These are phyloP conservation scores for Punctoribates punctum DNA, from an alignment of 2,888 invertebrate genomes.

Conservation along the genomic window DNA sequence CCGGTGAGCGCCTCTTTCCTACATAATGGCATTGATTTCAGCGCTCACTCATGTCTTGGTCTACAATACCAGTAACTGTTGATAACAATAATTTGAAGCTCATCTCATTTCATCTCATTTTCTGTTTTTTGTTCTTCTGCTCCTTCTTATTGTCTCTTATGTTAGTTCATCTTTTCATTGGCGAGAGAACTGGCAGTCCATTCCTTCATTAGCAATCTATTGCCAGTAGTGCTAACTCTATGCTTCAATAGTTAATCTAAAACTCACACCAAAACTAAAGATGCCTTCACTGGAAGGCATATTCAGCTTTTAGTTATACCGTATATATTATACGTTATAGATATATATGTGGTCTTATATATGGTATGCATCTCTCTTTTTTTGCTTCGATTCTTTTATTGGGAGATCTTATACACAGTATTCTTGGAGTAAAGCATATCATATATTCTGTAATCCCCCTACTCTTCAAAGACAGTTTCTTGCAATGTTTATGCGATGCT, in stretches of 20 bases:
- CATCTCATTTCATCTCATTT: constrained; percentile 26
- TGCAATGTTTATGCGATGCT: constrained; percentile 10
- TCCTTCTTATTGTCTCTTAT: not conserved
- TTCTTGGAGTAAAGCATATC: constrained; percentile 1
- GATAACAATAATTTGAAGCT: constrained; percentile 23
- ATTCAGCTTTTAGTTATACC: not conserved
- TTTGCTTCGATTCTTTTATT: constrained; percentile 26
- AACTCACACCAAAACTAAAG: constrained; percentile 24
- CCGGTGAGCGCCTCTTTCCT: constrained; percentile 31
- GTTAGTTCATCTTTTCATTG: constrained; percentile 17
- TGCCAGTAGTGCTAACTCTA: not conserved
- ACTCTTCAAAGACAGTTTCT: constrained; percentile 19
- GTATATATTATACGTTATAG: not conserved
- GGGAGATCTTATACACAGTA: not conserved
- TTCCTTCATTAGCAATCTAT: constrained; percentile 25
- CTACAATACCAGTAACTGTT: not conserved
- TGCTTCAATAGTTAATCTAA: constrained; percentile 26
- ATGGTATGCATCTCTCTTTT: not conserved
- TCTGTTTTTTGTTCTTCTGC: constrained; percentile 18
- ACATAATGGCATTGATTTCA: constrained; percentile 32
- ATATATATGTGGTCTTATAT: not conserved
- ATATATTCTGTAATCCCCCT: constrained; percentile 18
- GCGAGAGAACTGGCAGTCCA: not conserved
- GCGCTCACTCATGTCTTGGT: not conserved
- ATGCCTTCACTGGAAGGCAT: constrained; percentile 13